Evolutionary conservation across 2,888 invertebrate species (phyloP).

Genomic region (Drosophila pegasa): DNA sequence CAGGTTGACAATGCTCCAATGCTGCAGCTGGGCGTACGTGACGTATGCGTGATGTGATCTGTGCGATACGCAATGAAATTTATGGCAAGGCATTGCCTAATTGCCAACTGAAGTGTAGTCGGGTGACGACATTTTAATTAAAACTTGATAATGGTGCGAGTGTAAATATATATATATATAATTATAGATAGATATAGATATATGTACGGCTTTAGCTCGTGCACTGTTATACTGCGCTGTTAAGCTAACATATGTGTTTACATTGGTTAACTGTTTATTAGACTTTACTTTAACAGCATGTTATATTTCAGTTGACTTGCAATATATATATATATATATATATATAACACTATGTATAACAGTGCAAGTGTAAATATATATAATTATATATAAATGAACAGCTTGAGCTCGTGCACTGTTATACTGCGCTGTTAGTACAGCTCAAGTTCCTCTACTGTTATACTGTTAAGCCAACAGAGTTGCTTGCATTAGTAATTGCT

Average conservation of each 20-base stretch:
- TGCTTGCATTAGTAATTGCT: not conserved
- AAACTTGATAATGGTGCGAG: conserved; percentile 44
- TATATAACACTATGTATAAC: too few relatives aligned
- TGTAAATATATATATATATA: conserved; percentile 2
- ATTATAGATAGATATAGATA: too few relatives aligned
- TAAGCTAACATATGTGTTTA: not conserved
- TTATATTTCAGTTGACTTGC: not conserved
- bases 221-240: conserved; percentile 2
- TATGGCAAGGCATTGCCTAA: conserved; percentile 69
- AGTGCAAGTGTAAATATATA: conserved; percentile 7
- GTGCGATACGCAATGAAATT: conserved; percentile 49
- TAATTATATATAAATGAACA: not conserved
- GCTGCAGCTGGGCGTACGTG: conserved; percentile 47
- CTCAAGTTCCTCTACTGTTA: too few relatives aligned
- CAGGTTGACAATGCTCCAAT: conserved; percentile 58
- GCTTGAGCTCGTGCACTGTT: not conserved
- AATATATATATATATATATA: too few relatives aligned
- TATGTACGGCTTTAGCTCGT: not conserved
- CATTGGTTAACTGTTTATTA: not conserved
- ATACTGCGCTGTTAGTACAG: not conserved
- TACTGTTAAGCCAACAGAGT: not conserved
- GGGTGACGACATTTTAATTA: conserved; percentile 74
- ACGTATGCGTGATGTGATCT: conserved; percentile 37
- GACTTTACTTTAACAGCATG: not conserved
- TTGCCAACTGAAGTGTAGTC: conserved; percentile 53